A percentile compares a stretch with the other conserved stretches of the same genome.
Evolutionary conservation across 2,888 invertebrate genomes (phyloP).

Genomic region (Aleiodes alternator): DNA sequence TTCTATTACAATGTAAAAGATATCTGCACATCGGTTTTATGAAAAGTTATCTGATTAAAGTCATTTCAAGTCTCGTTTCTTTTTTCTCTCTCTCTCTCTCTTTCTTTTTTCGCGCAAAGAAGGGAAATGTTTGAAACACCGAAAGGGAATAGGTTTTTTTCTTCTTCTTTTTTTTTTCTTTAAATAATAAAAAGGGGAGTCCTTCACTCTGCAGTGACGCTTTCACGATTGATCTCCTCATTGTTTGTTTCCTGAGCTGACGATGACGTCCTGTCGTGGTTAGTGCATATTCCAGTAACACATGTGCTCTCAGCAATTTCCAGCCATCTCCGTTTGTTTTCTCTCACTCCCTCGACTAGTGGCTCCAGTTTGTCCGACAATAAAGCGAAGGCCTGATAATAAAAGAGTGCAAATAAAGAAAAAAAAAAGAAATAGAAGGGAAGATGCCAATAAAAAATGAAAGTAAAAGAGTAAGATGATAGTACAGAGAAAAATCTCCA

Average conservation of each 20-base stretch:
- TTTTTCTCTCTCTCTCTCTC: not conserved
- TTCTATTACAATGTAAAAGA: too few species aligned
- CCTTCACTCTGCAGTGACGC: conserved; percentile 44
- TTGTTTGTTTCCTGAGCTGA: conserved; percentile 55
- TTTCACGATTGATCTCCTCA: conserved; percentile 62
- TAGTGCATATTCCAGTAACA: conserved; percentile 67
- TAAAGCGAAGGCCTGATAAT: conserved; percentile 86
- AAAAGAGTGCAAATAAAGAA: not conserved
- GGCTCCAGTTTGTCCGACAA: conserved; percentile 88
- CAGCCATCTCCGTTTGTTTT: conserved; percentile 91
- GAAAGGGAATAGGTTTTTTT: not conserved
- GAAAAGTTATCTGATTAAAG: too few species aligned
- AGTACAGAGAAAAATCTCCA: conserved; percentile 15
- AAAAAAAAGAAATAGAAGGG: not conserved
- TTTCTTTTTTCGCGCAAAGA: conserved; percentile 4
- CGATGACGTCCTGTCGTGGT: conserved; percentile 68
- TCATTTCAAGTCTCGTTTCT: conserved; percentile 10
- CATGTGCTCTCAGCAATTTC: conserved; percentile 79
- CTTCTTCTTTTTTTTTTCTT: conserved; percentile 35
- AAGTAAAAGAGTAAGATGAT: conserved; percentile 7
- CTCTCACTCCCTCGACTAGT: conserved; percentile 87
- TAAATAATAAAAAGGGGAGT: not conserved
- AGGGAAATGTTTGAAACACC: conserved; percentile 9
- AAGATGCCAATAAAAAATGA: conserved; percentile 3
- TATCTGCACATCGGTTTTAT: too few species aligned